phyloP scores from a whole-genome alignment of 2,113 vertebrate species.

The Vulpes ferrilata region DNA sequence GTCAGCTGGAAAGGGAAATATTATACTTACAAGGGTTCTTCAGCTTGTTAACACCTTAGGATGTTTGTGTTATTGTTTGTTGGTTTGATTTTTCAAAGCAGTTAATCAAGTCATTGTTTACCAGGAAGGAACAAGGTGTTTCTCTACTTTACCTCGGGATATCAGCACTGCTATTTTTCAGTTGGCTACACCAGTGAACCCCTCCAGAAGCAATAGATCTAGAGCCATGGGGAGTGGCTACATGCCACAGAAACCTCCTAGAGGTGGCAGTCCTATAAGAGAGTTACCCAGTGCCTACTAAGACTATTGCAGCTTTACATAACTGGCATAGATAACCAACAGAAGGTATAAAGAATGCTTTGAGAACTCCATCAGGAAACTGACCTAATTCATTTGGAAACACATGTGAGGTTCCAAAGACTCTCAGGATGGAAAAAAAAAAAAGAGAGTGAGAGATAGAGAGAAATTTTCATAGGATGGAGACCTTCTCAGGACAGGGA shows the following conservation, averaged over 20 bases:
- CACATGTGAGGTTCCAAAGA: background rate
- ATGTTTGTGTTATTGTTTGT: background rate
- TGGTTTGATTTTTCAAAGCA: conserved; percentile 22
- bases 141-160: background rate
- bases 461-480: background rate
- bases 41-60: background rate
- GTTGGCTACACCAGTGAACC: background rate
- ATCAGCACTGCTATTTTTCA: background rate
- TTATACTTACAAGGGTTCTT: background rate
- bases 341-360: background rate
- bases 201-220: background rate
- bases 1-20: background rate
- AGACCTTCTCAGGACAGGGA: background rate
- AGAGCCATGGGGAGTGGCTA: fast-evolving
- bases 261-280: background rate
- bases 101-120: background rate
- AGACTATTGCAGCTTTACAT: background rate
- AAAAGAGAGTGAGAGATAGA: background rate
- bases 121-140: background rate
- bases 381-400: background rate
- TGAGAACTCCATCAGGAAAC: background rate
- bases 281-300: background rate
- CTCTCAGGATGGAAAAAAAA: background rate
- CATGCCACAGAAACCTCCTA: background rate
- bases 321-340: background rate